Conservation (phyloP, 2,797 vertebrate species). For the Siniperca undulata region DNA sequence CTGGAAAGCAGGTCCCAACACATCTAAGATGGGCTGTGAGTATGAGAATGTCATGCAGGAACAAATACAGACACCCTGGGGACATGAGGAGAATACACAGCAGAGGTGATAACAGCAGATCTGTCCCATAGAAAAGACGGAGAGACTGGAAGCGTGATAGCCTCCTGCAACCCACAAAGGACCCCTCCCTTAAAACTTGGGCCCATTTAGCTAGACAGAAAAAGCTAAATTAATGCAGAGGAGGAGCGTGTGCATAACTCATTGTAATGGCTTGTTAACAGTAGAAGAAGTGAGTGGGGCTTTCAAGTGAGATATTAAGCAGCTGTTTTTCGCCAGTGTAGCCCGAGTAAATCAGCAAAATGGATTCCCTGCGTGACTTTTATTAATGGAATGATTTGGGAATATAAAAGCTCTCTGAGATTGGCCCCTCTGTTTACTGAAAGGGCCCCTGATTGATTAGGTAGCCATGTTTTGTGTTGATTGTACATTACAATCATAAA, state of each 20-base stretch:
- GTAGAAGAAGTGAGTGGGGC: conserved; percentile 91
- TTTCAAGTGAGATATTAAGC: conserved; percentile 96
- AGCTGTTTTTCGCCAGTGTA: conserved; percentile 92
- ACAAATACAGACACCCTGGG: conserved; percentile 54
- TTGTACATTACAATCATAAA: conserved; percentile 79
- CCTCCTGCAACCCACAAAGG: conserved; percentile 65
- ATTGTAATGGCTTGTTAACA: conserved; percentile 97
- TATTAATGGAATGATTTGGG: conserved; percentile 94
- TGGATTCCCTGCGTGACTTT: conserved; percentile 88
- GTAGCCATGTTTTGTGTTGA: conserved; percentile 68
- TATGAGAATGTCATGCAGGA: conserved; percentile 47
- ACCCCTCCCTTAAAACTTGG: conserved; percentile 86
- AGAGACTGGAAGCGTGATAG: conserved; percentile 50
- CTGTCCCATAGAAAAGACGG: conserved; percentile 61
- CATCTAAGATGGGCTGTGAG: conserved; percentile 32
- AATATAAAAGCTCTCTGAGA: conserved; percentile 85
- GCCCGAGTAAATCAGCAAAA: conserved; percentile 95
- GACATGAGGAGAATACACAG: conserved; percentile 54
- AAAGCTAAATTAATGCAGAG: conserved; percentile 88
- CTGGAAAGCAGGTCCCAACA: conserved; percentile 40
- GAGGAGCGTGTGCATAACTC: conserved; percentile 89
- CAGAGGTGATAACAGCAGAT: conserved; percentile 62
- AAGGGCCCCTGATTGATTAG: conserved; percentile 81
- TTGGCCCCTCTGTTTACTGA: conserved; percentile 79
- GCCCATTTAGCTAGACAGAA: conserved; percentile 83